Evolutionary conservation across 2,888 invertebrate genomes (phyloP).

Genomic region (Drosophila niveifrons): DNA sequence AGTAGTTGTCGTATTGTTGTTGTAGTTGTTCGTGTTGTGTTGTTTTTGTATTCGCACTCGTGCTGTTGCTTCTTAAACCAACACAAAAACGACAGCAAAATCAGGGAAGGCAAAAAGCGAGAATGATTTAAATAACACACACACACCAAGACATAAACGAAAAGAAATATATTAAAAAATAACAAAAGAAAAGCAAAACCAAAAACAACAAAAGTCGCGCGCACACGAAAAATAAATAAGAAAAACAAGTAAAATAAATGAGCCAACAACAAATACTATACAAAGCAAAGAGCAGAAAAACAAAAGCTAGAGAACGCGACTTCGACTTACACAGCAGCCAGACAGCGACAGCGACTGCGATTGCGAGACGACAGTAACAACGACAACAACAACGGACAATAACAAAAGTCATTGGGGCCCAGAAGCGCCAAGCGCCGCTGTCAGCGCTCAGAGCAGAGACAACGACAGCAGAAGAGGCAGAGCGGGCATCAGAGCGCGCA

Average conservation of each 20-base stretch:
- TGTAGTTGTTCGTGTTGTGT: constrained; percentile 16
- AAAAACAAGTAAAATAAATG: constrained; percentile 68
- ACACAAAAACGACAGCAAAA: constrained; percentile 59
- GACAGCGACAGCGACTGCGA: constrained; percentile 42
- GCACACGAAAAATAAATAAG: constrained; percentile 50
- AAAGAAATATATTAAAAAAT: constrained; percentile 30
- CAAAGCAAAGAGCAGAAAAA: constrained; percentile 55
- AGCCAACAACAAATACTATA: constrained; percentile 52
- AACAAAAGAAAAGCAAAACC: constrained; percentile 40
- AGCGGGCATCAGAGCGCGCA: constrained; percentile 38
- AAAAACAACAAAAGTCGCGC: constrained; percentile 56
- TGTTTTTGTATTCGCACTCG: constrained; percentile 34
- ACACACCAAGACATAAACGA: neutral
- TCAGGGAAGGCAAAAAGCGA: constrained; percentile 59
- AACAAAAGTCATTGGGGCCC: constrained; percentile 32
- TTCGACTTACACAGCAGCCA: constrained; percentile 76
- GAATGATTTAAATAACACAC: constrained; percentile 55
- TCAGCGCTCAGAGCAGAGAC: constrained; percentile 44
- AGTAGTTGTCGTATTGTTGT: constrained; percentile 40
- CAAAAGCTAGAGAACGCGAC: constrained; percentile 70
- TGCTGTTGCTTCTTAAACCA: constrained; percentile 45
- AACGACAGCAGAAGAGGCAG: constrained; percentile 41
- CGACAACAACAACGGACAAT: constrained; percentile 25
- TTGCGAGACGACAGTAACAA: constrained; percentile 10
- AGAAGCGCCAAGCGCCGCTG: constrained; percentile 56